Evolutionary conservation across 2,888 invertebrate genomes (phyloP), one percentile per base, ranked within the genome.

Genomic region (Ophion ellenae): DNA sequence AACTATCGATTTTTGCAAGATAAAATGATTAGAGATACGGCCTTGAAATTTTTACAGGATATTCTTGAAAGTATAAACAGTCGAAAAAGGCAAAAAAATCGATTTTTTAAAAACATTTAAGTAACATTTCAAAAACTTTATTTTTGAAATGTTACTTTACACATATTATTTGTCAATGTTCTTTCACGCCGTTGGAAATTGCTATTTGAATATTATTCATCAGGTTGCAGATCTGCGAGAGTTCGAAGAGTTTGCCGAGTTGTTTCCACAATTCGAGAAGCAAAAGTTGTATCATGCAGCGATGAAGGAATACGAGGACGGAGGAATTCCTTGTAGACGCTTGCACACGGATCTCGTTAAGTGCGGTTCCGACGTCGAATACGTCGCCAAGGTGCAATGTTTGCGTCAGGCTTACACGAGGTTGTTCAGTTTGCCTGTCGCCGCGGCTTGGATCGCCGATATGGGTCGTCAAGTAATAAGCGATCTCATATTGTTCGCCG

Each of bases 301-400:
- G 0, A 94, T 99, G 45, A 96, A 97, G 91, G 97, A 97, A 88
- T 96, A 98, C 87, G 98, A 98, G 94, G 96, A 96, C 89, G 95
- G 90, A 90, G 97, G 97, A 14, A 97, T 97, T 89, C 96, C 96
- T 4, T 97, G 95, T 94, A 95, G 97, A 91, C 96, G 96, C 40
- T 95, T 98, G 78, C 97, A 99, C 85, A 97, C 98, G 0, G 98
- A 98, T 89, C 95, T 98, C 91, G 97, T 99, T 32, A 96, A 97
- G 87, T 99, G 99, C 94, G 96, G 96, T 64, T 97, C 97, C 2
- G 99, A 99, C 94, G 96, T 97, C 0, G 99, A 99, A 94, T 99
- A 99, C 95, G 95, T 99, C 89, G 98, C 98, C 78, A 99, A 99
- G 95, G 95, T 99, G 87, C 97, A 98, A 93, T 99, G 99, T 93